A percentile compares a stretch with the other conserved stretches of the same genome.
These are phyloP conservation scores for Gryon sp. DNA, from an alignment of 1,140 invertebrate genomes.

Conservation along the genomic window DNA sequence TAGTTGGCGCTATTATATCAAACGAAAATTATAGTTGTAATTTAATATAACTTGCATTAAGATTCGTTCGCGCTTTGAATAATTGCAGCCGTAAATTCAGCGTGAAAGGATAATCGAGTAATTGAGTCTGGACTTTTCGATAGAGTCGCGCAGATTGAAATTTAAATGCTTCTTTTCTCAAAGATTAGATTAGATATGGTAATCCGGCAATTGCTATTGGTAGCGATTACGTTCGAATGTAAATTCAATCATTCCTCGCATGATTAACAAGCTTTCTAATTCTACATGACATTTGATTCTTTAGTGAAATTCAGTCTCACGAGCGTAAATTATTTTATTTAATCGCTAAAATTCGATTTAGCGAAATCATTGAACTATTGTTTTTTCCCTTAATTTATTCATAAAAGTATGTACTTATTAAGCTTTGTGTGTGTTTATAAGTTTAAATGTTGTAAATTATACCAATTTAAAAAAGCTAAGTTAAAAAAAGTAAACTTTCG, in stretches of 20 bases:
- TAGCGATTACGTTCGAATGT: slow-evolving; percentile 44
- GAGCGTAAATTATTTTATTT: too few relatives aligned
- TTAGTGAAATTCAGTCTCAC: slow-evolving; percentile 29
- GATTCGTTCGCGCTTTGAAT: too few relatives aligned
- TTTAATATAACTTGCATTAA: too few relatives aligned
- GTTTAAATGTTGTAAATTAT: too few relatives aligned
- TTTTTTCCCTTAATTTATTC: too few relatives aligned
- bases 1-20: slow-evolving; percentile 16
- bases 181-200: slow-evolving; percentile 56
- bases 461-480: too few relatives aligned
- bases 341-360: too few relatives aligned
- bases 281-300: slow-evolving; percentile 17
- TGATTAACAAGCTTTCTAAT: slow-evolving; percentile 58
- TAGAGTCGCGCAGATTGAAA: slow-evolving; percentile 48
- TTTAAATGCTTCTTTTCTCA: slow-evolving; percentile 48
- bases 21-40: too few relatives aligned
- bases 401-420: too few relatives aligned
- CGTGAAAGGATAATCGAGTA: slow-evolving; percentile 46
- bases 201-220: slow-evolving; percentile 36
- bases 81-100: slow-evolving; percentile 20
- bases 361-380: slow-evolving; percentile 14
- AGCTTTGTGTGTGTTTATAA: too few relatives aligned
- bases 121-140: slow-evolving; percentile 39
- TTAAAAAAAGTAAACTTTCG: too few relatives aligned
- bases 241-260: slow-evolving; percentile 49